Conservation (phyloP, 2,113 vertebrate genomes). For the Ailurus styani region DNA sequence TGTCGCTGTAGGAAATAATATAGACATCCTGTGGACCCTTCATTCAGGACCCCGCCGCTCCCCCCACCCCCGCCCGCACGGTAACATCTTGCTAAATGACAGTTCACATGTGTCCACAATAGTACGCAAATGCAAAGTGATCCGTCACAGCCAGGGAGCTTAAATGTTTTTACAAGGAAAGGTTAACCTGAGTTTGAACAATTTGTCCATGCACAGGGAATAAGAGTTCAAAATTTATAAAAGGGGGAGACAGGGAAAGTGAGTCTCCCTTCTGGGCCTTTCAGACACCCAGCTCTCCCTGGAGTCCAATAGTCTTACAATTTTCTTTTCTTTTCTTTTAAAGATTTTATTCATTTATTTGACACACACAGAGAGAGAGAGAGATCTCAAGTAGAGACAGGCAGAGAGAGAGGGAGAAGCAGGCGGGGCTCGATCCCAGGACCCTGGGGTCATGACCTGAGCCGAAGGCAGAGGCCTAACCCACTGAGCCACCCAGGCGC, state of each 20-base stretch:
- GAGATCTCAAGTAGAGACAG: too few relatives aligned
- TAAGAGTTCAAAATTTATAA: neutral
- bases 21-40: neutral
- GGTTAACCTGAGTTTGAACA: neutral
- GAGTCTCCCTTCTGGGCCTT: neutral
- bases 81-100: neutral
- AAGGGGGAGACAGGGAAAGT: neutral
- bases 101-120: neutral
- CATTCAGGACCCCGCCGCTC: accelerated
- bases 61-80: accelerated
- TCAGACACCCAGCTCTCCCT: neutral
- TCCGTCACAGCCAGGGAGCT: neutral
- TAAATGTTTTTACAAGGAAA: neutral
- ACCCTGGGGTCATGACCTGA: too few relatives aligned
- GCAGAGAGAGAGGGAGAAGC: too few relatives aligned
- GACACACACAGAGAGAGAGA: too few relatives aligned
- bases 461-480: too few relatives aligned
- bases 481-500: too few relatives aligned
- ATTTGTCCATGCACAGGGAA: neutral
- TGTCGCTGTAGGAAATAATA: neutral
- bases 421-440: too few relatives aligned
- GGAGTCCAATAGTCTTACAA: neutral
- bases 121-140: neutral
- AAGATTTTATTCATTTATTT: too few relatives aligned
- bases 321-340: too few relatives aligned